Evolutionary conservation across 2,797 vertebrate species (phyloP), one percentile per base, ranked within the genome.

Genomic region (Euthynnus affinis): DNA sequence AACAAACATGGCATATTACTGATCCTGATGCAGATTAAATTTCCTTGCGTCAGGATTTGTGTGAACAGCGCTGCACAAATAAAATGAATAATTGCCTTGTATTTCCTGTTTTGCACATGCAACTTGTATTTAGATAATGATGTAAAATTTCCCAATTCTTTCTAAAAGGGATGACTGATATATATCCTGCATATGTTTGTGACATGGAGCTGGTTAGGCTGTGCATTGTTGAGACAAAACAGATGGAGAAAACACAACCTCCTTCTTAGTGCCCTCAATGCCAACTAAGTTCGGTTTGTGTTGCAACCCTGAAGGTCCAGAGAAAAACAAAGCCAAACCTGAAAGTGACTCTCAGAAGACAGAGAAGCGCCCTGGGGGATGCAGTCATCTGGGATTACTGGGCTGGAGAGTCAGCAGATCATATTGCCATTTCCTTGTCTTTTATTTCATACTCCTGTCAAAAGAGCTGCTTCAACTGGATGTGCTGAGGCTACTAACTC

Each of bases 271-370:
- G 69, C 42, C 55, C 48, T 78, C 40, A 12, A n/a, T 77, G 61
- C 29, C 61, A 85, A 46, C 40, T 44, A 18, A 61, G 56, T 46
- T 27, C 73, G 69, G 78, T 81, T 89, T 86, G 63, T 69, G 71
- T 87, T 87, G 81, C 74, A 83, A 61, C 58, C 86, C 83, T 65
- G 57, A 82, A 88, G 86, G 83, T 87, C 68, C 71, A 49, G 52
- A 69, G 68, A 80, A 58, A 76, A 74, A 90, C 82, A 87, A 89
- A 90, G 68, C 74, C 70, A 23, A 87, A 27, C 73, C 73, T 83
- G 82, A 86, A 53, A 89, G 78, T 70, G 64, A 73, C 37, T 79
- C 73, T 83, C 34, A 68, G 68, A 70, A 68, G 74, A 86, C 71
- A 76, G 71, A 80, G 74, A 69, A 81, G 65, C 6, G 2, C 78